These are phyloP conservation scores for Sminthurinus signatus DNA, from an alignment of 1,140 invertebrate genomes.

Conservation along the genomic window DNA sequence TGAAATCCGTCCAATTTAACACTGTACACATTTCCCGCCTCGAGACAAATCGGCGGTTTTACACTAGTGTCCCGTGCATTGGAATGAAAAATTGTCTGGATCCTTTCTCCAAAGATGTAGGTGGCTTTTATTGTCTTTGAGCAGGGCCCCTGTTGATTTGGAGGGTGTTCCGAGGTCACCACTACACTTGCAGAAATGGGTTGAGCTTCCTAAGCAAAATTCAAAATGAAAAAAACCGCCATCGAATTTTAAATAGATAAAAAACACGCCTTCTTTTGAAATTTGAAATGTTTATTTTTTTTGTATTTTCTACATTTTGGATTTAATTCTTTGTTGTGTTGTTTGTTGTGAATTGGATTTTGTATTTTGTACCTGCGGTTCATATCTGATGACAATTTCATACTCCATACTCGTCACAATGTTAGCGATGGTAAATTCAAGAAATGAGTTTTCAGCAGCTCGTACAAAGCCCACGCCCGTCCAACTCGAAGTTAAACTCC, in stretches of 20 bases:
- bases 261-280: no score
- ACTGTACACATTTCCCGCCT: constrained; percentile 78
- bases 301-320: no score
- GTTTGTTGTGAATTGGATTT: no score
- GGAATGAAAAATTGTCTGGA: constrained; percentile 8
- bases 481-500: no score
- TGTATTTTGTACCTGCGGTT: constrained; percentile 62
- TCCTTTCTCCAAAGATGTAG: constrained; percentile 50
- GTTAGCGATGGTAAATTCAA: constrained; percentile 78
- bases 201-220: constrained; percentile 52
- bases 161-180: constrained; percentile 65
- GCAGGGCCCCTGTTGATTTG: constrained; percentile 77
- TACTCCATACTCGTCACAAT: constrained; percentile 81
- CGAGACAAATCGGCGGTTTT: constrained; percentile 73
- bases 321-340: no score
- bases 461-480: constrained; percentile 89
- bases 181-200: constrained; percentile 83
- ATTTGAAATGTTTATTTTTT: no score
- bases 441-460: constrained; percentile 68
- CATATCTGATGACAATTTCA: constrained; percentile 87
- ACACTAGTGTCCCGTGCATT: constrained; percentile 64
- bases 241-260: neutral
- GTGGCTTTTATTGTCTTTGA: no score
- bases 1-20: constrained; percentile 62
- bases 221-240: neutral